Evolutionary conservation across 2,113 vertebrate genomes (phyloP).

Genomic region (Carassius auratus): DNA sequence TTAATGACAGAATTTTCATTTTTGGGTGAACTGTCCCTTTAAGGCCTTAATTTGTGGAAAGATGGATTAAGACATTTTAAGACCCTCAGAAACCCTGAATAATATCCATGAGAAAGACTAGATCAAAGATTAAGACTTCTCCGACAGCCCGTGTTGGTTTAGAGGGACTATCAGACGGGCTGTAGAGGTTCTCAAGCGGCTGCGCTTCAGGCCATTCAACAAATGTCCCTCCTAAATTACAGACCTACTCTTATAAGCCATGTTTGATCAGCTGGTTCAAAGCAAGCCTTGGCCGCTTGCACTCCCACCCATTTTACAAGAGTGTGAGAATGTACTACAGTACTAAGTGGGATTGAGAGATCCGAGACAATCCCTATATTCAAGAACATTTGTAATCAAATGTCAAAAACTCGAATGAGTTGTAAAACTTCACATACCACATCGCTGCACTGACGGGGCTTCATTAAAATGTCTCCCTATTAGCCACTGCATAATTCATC

Average conservation of each 20-base stretch:
- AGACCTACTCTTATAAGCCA: background rate
- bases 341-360: background rate
- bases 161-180: background rate
- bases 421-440: background rate
- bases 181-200: background rate
- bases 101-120: background rate
- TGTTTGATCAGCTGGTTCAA: conserved; percentile 2
- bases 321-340: background rate
- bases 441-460: background rate
- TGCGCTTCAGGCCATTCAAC: conserved; percentile 18
- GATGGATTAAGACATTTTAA: background rate
- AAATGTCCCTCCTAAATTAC: background rate
- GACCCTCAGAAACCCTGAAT: background rate
- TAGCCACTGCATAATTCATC: conserved; percentile 29
- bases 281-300: background rate
- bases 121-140: background rate
- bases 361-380: background rate
- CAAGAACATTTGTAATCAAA: background rate
- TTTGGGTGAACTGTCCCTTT: too few relatives aligned
- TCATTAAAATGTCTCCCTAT: background rate
- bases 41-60: too few relatives aligned
- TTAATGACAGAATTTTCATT: background rate
- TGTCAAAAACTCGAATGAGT: background rate
- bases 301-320: background rate
- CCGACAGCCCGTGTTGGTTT: background rate